Evolutionary conservation across 2,113 vertebrate species (phyloP), one percentile per base, ranked within the genome.

Genomic region (Pteronura brasiliensis): DNA sequence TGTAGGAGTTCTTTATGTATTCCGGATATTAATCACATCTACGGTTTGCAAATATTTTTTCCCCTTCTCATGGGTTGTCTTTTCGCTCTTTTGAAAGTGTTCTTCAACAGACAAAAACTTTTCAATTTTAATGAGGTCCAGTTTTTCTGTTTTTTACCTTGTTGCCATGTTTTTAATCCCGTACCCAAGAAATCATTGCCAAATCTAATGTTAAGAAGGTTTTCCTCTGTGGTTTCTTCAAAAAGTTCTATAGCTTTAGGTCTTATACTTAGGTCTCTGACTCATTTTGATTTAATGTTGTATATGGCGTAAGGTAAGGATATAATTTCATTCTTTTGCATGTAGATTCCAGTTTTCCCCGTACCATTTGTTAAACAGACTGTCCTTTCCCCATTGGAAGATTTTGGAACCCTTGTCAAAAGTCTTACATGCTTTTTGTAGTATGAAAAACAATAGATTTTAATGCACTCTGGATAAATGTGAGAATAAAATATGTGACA

Each of bases 241-340:
- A 61, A 86, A 52, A 34, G 44, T 69, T 74, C 36, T 88, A 42
- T 17, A 39, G 4, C 42, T 86, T 80, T 93, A 72, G 49, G 6
- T 74, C 42, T 88, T 85, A 25, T 0, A 1, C 55, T 85, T 82
- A 69, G 31, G 23, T 8, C 36, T 90, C 57, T 65, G 57, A 29
- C 34, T n/a, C 34, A 67, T 83, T 97, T 96, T 15, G 65, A 95
- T 90, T 85, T 91, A 77, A 88, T 85, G 77, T 74, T 97, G 55
- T 42, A n/a, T 52, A 65, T 39, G 63, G 25, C 15, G 4, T n/a
- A 86, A 47, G 59, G 61, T 52, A 44, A 76, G 3, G 21, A 14
- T 59, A 42, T 52, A 67, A 2, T 36, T 59, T 86, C 31, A 65
- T 82, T 77, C n/a, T 69, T 97, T 89, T 47, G 25, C 39, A 21